Percentiles rank a stretch among this genome's conserved stretches.
Conservation (phyloP, 92 coral and sea anemone genomes). For the Galaxea fascicularis region DNA sequence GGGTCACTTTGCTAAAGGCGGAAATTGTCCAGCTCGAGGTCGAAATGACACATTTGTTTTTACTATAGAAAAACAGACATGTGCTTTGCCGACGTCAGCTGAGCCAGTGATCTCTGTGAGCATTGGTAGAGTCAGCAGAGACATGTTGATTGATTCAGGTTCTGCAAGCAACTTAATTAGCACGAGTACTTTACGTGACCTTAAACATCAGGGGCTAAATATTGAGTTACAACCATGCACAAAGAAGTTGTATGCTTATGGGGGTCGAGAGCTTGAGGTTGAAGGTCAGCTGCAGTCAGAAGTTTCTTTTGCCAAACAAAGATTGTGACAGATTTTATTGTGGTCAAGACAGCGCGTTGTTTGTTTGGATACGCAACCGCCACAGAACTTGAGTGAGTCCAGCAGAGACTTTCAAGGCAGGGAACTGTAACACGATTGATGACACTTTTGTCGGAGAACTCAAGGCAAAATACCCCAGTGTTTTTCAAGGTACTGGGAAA, state of each 20-base stretch:
- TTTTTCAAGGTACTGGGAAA: constrained; percentile 67
- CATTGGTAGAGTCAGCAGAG: constrained; percentile 60
- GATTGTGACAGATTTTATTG: constrained; percentile 43
- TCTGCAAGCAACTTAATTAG: constrained; percentile 72
- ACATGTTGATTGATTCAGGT: constrained; percentile 70
- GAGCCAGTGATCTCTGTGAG: constrained; percentile 67
- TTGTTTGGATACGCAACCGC: constrained; percentile 60
- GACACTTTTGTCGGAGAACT: constrained; percentile 26
- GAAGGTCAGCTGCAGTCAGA: constrained; percentile 64
- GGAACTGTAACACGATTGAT: constrained; percentile 44
- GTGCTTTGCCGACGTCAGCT: background rate
- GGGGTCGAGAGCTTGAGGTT: constrained; percentile 52
- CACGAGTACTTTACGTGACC: constrained; percentile 28
- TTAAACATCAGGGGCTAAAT: constrained; percentile 44
- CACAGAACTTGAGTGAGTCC: constrained; percentile 57
- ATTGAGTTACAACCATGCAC: constrained; percentile 45
- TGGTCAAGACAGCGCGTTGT: constrained; percentile 66
- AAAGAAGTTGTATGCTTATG: too few relatives aligned
- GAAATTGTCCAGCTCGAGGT: constrained; percentile 59
- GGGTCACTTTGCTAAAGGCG: too few relatives aligned
- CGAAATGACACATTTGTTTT: constrained; percentile 11
- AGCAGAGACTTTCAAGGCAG: constrained; percentile 22
- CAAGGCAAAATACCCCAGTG: constrained; percentile 61
- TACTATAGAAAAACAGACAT: constrained; percentile 19
- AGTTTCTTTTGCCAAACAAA: constrained; percentile 16